Evolutionary conservation across 2,113 vertebrate species (phyloP).

Genomic region (Aptenodytes patagonicus): DNA sequence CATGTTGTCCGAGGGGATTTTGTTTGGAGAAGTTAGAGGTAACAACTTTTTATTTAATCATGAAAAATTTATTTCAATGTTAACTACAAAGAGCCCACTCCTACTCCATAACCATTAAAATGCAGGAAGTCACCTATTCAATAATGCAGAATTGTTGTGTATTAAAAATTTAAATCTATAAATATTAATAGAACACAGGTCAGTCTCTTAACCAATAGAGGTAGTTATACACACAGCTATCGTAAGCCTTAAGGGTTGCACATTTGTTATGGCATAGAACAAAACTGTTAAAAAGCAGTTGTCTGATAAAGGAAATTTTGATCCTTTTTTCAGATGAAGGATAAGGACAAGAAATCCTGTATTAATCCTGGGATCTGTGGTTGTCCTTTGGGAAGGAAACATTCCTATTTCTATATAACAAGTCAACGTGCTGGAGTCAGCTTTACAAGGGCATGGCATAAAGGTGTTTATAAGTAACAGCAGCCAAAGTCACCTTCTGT

Average conservation of each 20-base stretch:
- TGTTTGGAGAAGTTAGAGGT: slow-evolving; percentile 6
- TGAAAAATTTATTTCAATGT: slow-evolving; percentile 28
- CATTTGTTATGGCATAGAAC: neutral
- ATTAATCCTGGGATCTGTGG: neutral
- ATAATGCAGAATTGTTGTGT: slow-evolving; percentile 58
- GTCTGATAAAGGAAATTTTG: neutral
- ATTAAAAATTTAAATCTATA: slow-evolving; percentile 66
- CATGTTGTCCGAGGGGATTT: neutral
- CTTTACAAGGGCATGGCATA: neutral
- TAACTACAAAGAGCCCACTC: slow-evolving; percentile 31
- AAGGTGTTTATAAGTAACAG: neutral
- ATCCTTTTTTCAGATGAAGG: neutral
- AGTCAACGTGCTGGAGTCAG: neutral
- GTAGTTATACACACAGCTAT: neutral
- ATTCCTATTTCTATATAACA: neutral
- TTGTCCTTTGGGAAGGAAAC: neutral
- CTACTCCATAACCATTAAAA: slow-evolving; percentile 38
- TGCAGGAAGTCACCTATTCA: slow-evolving; percentile 55
- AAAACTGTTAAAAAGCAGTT: slow-evolving; percentile 7
- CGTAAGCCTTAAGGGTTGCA: neutral
- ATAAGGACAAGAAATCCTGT: neutral
- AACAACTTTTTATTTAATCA: slow-evolving; percentile 37
- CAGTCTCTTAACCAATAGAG: slow-evolving; percentile 25
- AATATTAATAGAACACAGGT: slow-evolving; percentile 58
- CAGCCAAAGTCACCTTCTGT: neutral